Evolutionary conservation across 2,113 vertebrate genomes (phyloP).

Genomic region (Centropus unirufus): DNA sequence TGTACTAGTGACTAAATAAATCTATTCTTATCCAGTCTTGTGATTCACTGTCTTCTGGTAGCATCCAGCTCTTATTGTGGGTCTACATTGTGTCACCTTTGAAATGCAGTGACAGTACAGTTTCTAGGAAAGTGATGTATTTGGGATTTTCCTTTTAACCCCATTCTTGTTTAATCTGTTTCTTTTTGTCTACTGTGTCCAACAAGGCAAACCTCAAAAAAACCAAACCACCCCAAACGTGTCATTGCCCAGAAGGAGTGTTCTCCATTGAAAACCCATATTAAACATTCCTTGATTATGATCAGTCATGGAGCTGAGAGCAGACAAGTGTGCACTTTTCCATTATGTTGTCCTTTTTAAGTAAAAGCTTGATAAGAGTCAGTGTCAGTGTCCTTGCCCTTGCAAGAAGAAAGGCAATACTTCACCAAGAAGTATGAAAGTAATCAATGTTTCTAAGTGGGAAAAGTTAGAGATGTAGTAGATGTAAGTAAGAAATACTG

Average conservation of each 20-base stretch:
- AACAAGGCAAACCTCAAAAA: neutral
- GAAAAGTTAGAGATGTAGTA: neutral
- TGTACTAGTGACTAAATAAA: neutral
- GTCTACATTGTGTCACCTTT: neutral
- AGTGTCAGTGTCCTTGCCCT: neutral
- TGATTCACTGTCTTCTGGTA: neutral
- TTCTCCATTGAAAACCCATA: neutral
- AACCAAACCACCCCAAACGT: neutral
- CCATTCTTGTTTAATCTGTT: neutral
- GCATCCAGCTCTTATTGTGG: neutral
- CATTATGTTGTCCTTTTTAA: constrained; percentile 14
- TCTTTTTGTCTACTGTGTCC: neutral
- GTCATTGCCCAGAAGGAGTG: neutral
- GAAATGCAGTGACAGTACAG: neutral
- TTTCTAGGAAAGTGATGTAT: neutral
- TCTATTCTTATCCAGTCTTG: neutral
- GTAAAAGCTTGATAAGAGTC: constrained; percentile 29
- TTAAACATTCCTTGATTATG: neutral
- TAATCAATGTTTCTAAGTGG: neutral
- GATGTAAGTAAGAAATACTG: neutral
- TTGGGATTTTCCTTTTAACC: neutral
- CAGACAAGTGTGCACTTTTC: constrained; percentile 10
- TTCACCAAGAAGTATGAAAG: neutral
- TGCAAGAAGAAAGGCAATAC: constrained; percentile 7
- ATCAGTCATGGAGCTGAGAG: neutral